phyloP scores from a whole-genome alignment of 2,888 invertebrate genomes.

The Bombylius major region DNA sequence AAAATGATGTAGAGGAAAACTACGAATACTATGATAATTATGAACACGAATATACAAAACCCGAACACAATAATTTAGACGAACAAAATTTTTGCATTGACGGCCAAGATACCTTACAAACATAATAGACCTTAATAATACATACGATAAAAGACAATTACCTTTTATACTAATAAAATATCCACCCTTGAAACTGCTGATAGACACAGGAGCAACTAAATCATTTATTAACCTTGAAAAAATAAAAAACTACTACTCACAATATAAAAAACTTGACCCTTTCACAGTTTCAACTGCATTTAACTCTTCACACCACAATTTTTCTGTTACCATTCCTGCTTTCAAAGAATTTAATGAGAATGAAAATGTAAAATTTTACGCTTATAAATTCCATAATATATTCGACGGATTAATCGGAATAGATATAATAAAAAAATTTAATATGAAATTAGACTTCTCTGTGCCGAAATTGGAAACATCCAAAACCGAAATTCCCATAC shows the following conservation, averaged over 20 bases:
- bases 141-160: not conserved
- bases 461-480: not conserved
- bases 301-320: conserved; percentile 2
- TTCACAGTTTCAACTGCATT: conserved; percentile 8
- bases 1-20: not conserved
- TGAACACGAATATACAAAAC: not conserved
- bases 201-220: conserved; percentile 5
- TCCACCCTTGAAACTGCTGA: conserved; percentile 2
- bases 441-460: not conserved
- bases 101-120: not conserved
- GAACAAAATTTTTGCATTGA: not conserved
- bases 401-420: not conserved
- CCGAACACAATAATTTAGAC: not conserved
- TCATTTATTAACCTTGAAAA: conserved; percentile 4
- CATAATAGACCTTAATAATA: not conserved
- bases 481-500: not conserved
- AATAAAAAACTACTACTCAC: not conserved
- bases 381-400: not conserved
- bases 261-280: conserved; percentile 3
- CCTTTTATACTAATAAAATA: not conserved
- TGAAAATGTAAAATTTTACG: not conserved
- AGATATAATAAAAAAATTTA: not conserved
- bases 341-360: conserved; percentile 3
- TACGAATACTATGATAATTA: not conserved
- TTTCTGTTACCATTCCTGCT: conserved; percentile 2